Percentiles rank a stretch among this genome's conserved stretches.
Evolutionary conservation across 2,888 invertebrate genomes (phyloP).

Genomic region (Orthosia incerta): DNA sequence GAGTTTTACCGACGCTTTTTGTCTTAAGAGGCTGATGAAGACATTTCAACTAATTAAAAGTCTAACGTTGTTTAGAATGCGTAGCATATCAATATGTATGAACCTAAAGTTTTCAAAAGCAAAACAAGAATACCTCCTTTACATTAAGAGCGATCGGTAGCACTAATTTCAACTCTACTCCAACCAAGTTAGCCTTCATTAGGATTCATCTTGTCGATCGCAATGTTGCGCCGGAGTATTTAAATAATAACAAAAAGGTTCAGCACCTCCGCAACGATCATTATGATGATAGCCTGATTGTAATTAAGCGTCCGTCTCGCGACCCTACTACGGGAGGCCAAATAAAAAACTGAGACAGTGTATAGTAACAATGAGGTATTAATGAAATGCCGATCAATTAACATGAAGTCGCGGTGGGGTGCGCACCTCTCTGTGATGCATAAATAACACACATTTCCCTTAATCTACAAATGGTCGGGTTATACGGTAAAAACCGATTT

Average conservation of each 20-base stretch:
- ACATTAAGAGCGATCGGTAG: conserved; percentile 13
- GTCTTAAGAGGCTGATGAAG: conserved; percentile 80
- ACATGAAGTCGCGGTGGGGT: conserved; percentile 82
- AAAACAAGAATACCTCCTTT: conserved; percentile 51
- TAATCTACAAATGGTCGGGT: conserved; percentile 80
- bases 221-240: conserved; percentile 51
- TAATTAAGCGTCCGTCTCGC: conserved; percentile 65
- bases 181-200: conserved; percentile 37
- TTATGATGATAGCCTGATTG: conserved; percentile 66
- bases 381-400: conserved; percentile 86
- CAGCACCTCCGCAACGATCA: conserved; percentile 65
- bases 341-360: conserved; percentile 74
- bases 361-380: conserved; percentile 80
- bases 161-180: conserved; percentile 57
- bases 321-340: conserved; percentile 66
- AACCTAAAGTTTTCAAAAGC: conserved; percentile 54
- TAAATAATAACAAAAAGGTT: conserved; percentile 68
- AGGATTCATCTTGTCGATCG: conserved; percentile 42
- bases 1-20: conserved; percentile 79
- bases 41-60: conserved; percentile 82
- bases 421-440: conserved; percentile 81
- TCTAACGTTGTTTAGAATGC: conserved; percentile 74
- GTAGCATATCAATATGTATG: conserved; percentile 79
- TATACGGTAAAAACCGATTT: conserved; percentile 83
- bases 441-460: conserved; percentile 84